Evolutionary conservation across 2,888 invertebrate species (phyloP).

Genomic region (Amphipoea lucens): DNA sequence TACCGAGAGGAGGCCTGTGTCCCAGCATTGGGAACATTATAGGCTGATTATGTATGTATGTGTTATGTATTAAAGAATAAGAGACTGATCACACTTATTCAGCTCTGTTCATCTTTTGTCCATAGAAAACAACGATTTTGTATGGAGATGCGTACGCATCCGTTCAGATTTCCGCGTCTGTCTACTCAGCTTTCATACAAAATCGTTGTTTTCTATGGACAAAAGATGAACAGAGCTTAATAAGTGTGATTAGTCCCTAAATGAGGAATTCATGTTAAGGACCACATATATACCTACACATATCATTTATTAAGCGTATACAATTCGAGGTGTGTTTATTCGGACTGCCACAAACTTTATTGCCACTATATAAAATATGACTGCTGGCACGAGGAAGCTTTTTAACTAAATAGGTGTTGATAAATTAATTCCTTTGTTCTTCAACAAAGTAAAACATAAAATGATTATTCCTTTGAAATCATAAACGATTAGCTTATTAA

Average conservation of each 20-base stretch:
- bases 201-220: too few relatives aligned
- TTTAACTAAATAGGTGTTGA: conserved; percentile 24
- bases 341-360: neutral
- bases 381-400: conserved; percentile 1
- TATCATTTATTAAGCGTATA: neutral
- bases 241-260: too few relatives aligned
- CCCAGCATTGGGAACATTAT: too few relatives aligned
- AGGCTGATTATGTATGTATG: too few relatives aligned
- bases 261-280: neutral
- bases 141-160: too few relatives aligned
- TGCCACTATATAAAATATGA: neutral
- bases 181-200: too few relatives aligned
- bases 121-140: too few relatives aligned
- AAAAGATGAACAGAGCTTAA: too few relatives aligned
- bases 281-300: neutral
- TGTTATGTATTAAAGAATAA: neutral
- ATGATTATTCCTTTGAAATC: conserved; percentile 6
- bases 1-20: too few relatives aligned
- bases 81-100: too few relatives aligned
- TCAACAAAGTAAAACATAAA: conserved; percentile 25
- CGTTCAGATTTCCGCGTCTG: too few relatives aligned
- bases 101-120: too few relatives aligned
- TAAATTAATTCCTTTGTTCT: conserved; percentile 17
- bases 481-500: neutral
- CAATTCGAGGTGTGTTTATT: conserved; percentile 2